A percentile compares a stretch with the other conserved stretches of the same genome.
These are phyloP conservation scores for Lanius collurio DNA, from an alignment of 2,113 vertebrate genomes.

Conservation along the genomic window DNA sequence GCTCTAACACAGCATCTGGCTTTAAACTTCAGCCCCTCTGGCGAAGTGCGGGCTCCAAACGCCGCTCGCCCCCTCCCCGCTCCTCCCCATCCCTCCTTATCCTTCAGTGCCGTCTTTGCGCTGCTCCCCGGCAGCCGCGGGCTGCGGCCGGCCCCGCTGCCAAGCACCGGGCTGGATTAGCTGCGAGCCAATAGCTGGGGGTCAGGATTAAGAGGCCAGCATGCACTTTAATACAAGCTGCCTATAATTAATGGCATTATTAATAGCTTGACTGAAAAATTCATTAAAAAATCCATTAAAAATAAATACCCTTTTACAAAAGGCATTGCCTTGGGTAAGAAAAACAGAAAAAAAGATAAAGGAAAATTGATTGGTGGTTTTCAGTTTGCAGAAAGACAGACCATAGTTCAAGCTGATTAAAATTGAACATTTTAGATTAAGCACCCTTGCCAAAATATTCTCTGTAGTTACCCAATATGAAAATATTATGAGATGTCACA, in stretches of 20 bases:
- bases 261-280: conserved; percentile 99
- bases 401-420: conserved; percentile 90
- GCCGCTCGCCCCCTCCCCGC: conserved; percentile 40
- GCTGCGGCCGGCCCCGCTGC: conserved; percentile 82
- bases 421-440: conserved; percentile 88
- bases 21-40: conserved; percentile 88
- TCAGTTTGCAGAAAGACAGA: conserved; percentile 90
- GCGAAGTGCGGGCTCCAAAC: conserved; percentile 73
- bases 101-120: conserved; percentile 66
- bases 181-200: conserved; percentile 95
- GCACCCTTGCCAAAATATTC: conserved; percentile 83
- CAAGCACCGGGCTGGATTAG: conserved; percentile 95
- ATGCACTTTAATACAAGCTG: conserved; percentile 93
- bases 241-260: conserved; percentile 99
- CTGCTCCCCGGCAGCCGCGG: conserved; percentile 69
- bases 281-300: conserved; percentile 99
- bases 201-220: conserved; percentile 97
- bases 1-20: conserved; percentile 85
- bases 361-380: conserved; percentile 91
- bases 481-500: conserved; percentile 75
- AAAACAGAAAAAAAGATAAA: conserved; percentile 85
- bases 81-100: conserved; percentile 62
- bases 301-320: conserved; percentile 99
- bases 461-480: conserved; percentile 81
- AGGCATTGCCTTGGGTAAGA: conserved; percentile 97